phyloP scores from a whole-genome alignment of 2,888 invertebrate species.

The Linyphia triangularis region DNA sequence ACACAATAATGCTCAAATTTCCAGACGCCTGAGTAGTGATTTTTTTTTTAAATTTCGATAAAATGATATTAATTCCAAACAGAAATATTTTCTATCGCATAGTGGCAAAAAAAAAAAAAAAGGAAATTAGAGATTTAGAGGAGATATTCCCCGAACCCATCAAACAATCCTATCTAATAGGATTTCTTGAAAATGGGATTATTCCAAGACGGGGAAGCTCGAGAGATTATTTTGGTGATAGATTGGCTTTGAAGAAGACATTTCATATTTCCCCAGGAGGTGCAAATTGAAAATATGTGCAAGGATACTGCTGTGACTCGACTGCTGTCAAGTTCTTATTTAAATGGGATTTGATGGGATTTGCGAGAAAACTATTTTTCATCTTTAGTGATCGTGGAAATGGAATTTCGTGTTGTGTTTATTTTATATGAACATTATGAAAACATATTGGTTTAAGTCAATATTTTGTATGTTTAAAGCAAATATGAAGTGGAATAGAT shows the following conservation, averaged over 20 bases:
- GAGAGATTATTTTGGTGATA: neutral
- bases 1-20: too few relatives aligned
- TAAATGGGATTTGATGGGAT: neutral
- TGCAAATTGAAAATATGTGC: neutral
- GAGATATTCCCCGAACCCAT: too few relatives aligned
- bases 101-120: too few relatives aligned
- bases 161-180: slow-evolving; percentile 7
- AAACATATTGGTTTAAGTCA: neutral
- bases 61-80: too few relatives aligned
- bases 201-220: neutral
- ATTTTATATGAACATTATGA: neutral
- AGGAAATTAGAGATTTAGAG: too few relatives aligned
- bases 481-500: too few relatives aligned
- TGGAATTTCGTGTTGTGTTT: neutral
- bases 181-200: slow-evolving; percentile 26
- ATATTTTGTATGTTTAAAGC: neutral
- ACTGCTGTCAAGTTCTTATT: neutral
- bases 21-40: too few relatives aligned
- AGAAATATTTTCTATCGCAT: too few relatives aligned
- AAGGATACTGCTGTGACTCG: neutral
- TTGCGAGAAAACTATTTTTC: neutral
- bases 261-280: neutral
- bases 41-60: too few relatives aligned
- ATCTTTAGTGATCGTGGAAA: neutral
- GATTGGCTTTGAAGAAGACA: neutral